Percentiles rank a stretch among this genome's conserved stretches.
These are phyloP conservation scores for Heliconius hortense DNA, from an alignment of 2,888 invertebrate species.

Conservation along the genomic window DNA sequence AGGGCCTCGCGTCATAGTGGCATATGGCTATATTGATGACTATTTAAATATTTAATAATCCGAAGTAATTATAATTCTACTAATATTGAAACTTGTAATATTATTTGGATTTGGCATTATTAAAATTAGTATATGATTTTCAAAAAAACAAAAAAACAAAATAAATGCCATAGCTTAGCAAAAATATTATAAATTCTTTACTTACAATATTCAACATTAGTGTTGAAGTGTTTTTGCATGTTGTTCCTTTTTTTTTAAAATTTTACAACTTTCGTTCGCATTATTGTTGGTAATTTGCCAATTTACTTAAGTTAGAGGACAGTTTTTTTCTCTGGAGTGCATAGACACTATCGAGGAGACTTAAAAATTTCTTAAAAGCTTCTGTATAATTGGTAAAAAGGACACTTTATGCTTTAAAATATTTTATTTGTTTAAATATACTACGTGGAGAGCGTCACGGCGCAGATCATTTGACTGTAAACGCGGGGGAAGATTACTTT, in stretches of 20 bases:
- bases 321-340: background rate
- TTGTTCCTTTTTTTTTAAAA: too few species aligned
- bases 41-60: background rate
- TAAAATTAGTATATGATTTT: background rate
- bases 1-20: conserved; percentile 25
- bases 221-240: background rate
- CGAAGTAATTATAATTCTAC: background rate
- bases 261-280: background rate
- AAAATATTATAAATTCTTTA: too few species aligned
- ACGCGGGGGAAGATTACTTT: background rate
- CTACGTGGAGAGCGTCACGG: too few species aligned
- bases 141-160: background rate
- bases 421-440: background rate
- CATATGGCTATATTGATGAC: conserved; percentile 30
- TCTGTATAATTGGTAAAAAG: background rate
- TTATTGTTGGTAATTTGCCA: background rate
- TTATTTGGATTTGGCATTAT: background rate
- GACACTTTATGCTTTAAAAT: background rate
- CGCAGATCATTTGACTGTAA: conserved; percentile 1
- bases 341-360: background rate
- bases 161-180: background rate
- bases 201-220: background rate
- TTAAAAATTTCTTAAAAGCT: background rate
- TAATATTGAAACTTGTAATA: too few species aligned
- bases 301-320: background rate